Percentiles rank a stretch among this genome's conserved stretches.
Evolutionary conservation across 2,888 invertebrate species (phyloP).

Genomic region (Quadroppia sp.): DNA sequence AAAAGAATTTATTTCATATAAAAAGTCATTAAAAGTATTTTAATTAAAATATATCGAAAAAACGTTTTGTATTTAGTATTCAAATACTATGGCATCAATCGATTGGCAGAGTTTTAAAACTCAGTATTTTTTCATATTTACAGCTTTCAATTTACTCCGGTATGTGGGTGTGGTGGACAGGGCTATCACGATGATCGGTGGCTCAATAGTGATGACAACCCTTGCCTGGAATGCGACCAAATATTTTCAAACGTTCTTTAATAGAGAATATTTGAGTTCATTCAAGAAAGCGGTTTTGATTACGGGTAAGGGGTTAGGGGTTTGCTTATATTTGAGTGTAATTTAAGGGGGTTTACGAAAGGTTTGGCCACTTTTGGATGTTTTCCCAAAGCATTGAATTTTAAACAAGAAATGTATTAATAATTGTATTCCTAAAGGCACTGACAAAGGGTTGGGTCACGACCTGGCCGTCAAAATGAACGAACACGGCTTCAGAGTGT

Average conservation of each 20-base stretch:
- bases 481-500: conserved; percentile 37
- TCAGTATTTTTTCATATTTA: not conserved
- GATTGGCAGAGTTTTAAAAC: too few relatives aligned
- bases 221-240: conserved; percentile 4
- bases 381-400: too few relatives aligned
- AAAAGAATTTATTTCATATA: too few relatives aligned
- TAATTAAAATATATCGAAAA: too few relatives aligned
- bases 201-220: not conserved
- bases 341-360: too few relatives aligned
- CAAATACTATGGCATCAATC: too few relatives aligned
- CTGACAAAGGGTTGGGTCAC: conserved; percentile 36
- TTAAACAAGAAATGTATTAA: too few relatives aligned
- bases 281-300: not conserved
- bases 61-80: not conserved
- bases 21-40: too few relatives aligned
- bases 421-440: too few relatives aligned
- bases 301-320: not conserved
- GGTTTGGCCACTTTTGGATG: too few relatives aligned
- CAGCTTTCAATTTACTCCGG: not conserved
- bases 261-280: not conserved
- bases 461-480: conserved; percentile 18
- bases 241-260: not conserved
- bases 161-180: not conserved
- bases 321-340: too few relatives aligned
- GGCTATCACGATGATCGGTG: not conserved